Percentiles rank a stretch among this genome's conserved stretches.
Conservation (phyloP, 2,888 invertebrate genomes). For the Cremastinae sp. region DNA sequence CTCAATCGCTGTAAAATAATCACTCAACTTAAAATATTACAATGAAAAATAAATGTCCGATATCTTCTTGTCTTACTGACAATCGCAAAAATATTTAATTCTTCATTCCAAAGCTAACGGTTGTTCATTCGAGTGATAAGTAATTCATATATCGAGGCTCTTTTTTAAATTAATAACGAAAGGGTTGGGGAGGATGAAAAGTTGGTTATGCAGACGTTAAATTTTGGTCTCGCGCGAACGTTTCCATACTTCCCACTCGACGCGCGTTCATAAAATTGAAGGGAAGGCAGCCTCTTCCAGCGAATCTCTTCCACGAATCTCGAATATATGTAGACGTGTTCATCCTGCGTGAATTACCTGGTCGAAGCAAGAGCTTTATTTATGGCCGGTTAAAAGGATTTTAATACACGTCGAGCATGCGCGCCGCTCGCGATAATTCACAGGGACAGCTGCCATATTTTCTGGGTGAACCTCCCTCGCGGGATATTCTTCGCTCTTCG, state of each 20-base stretch:
- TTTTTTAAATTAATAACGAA: too few species aligned
- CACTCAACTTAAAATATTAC: too few species aligned
- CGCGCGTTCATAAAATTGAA: conserved; percentile 23
- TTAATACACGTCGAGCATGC: conserved; percentile 71
- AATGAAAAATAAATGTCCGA: too few species aligned
- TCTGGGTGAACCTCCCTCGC: conserved; percentile 26
- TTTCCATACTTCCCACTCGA: neutral
- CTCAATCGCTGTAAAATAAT: too few species aligned
- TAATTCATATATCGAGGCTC: too few species aligned
- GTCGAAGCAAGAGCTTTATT: conserved; percentile 69
- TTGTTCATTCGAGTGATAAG: too few species aligned
- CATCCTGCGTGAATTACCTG: conserved; percentile 70
- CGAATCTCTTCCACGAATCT: conserved; percentile 50
- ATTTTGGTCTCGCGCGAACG: neutral
- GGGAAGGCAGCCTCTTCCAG: conserved; percentile 6
- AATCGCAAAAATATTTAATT: too few species aligned
- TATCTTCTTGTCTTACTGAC: too few species aligned
- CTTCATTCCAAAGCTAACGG: too few species aligned
- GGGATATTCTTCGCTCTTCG: conserved; percentile 15
- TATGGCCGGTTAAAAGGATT: conserved; percentile 76
- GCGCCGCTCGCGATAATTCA: conserved; percentile 68
- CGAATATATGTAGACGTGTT: conserved; percentile 55
- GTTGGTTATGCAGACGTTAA: too few species aligned
- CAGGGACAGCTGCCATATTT: conserved; percentile 69
- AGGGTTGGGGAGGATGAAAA: too few species aligned